phyloP scores from a whole-genome alignment of 2,113 vertebrate genomes.

The Micronisus gabar region DNA sequence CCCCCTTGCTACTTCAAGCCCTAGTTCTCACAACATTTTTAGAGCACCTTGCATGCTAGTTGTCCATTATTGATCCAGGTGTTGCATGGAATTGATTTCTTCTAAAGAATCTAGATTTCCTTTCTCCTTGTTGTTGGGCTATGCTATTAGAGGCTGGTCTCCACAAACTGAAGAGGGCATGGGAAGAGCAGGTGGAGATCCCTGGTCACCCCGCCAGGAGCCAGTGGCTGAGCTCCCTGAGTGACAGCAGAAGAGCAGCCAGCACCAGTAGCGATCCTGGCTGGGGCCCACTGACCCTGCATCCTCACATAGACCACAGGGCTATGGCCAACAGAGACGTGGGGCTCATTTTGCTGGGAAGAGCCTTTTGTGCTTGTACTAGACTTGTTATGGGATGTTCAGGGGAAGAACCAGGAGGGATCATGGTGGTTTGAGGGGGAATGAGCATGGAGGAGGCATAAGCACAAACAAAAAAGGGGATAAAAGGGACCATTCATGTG shows the following conservation, averaged over 20 bases:
- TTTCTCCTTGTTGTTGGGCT: neutral
- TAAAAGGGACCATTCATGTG: neutral
- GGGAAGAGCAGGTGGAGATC: neutral
- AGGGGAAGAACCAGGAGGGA: neutral
- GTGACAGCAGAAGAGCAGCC: neutral
- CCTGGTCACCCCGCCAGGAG: neutral
- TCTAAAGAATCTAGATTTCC: neutral
- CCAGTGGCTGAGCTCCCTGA: fast-evolving
- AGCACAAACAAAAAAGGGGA: neutral
- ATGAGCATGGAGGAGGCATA: neutral
- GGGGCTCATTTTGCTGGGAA: neutral
- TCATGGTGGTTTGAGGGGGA: neutral
- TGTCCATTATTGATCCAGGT: neutral
- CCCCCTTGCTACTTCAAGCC: neutral
- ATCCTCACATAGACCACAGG: neutral
- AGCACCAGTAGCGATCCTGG: neutral
- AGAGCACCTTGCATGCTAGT: neutral
- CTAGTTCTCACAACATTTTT: neutral
- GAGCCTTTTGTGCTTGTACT: neutral
- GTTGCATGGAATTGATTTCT: neutral
- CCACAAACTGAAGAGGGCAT: neutral
- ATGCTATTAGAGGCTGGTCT: neutral
- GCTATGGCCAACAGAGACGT: neutral
- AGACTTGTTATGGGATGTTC: neutral
- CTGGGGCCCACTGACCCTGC: no score